These are phyloP conservation scores for Drosophila bifasciata DNA, from an alignment of 1,140 invertebrate species.

Conservation along the genomic window DNA sequence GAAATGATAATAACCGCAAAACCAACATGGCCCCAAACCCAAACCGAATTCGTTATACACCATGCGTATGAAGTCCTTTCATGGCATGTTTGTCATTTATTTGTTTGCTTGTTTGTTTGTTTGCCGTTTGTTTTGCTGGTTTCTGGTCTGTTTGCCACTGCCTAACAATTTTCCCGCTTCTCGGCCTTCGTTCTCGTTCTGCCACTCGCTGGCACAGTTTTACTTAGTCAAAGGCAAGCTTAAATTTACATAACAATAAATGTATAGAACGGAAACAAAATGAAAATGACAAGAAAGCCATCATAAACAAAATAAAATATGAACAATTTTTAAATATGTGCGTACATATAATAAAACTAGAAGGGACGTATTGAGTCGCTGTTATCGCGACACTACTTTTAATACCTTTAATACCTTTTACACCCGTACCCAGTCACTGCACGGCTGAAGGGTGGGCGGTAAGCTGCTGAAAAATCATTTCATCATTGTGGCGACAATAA, in stretches of 20 bases:
- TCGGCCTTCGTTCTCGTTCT: constrained; percentile 14
- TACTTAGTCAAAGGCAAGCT: constrained; percentile 54
- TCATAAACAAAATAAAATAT: no score
- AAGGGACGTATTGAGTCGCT: no score
- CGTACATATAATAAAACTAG: no score
- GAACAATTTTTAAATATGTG: no score
- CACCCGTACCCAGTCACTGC: no score
- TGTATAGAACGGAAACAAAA: constrained; percentile 38
- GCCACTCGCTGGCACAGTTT: constrained; percentile 6
- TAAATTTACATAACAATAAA: constrained; percentile 76
- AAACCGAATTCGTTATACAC: neutral
- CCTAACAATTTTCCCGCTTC: neutral
- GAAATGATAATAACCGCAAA: constrained; percentile 78
- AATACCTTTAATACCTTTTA: no score
- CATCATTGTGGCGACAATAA: no score
- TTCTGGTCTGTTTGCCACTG: constrained; percentile 25
- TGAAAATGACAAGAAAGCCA: constrained; percentile 27
- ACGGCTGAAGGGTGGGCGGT: no score
- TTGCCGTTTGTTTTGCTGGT: constrained; percentile 23
- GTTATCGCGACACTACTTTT: no score
- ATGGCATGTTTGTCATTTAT: constrained; percentile 76
- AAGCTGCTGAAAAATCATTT: no score
- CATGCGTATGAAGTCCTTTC: constrained; percentile 71
- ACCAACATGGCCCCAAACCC: constrained; percentile 46
- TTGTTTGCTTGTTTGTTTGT: constrained; percentile 56